Evolutionary conservation across 2,113 vertebrate genomes (phyloP).

Genomic region (Aspiorhynchus laticeps): DNA sequence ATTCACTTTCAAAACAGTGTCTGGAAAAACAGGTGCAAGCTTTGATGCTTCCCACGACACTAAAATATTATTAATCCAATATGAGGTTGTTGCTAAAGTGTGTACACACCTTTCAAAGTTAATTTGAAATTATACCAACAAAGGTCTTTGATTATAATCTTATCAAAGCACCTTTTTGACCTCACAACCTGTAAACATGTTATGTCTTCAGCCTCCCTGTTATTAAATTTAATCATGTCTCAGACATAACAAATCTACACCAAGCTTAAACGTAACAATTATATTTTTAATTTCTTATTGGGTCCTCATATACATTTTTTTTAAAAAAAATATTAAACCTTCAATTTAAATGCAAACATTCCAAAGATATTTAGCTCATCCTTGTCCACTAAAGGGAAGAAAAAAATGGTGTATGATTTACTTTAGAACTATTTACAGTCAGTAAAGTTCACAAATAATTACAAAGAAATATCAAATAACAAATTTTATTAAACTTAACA

Average conservation of each 20-base stretch:
- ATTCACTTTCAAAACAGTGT: constrained; percentile 29
- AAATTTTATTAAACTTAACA: too few species aligned
- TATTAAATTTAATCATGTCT: constrained; percentile 34
- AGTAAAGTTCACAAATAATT: too few species aligned
- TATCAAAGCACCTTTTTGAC: constrained; percentile 1
- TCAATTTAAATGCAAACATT: too few species aligned
- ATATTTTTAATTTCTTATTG: too few species aligned
- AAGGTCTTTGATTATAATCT: not conserved
- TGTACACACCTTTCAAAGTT: not conserved
- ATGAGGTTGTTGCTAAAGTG: not conserved
- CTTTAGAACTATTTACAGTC: too few species aligned
- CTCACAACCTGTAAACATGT: constrained; percentile 11
- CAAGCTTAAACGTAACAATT: not conserved
- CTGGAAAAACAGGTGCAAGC: constrained; percentile 45
- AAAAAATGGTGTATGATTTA: too few species aligned
- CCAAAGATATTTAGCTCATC: too few species aligned
- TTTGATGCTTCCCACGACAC: constrained; percentile 12
- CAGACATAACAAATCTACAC: constrained; percentile 11
- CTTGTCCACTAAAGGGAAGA: too few species aligned
- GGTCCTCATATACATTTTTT: too few species aligned
- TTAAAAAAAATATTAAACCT: too few species aligned
- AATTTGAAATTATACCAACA: constrained; percentile 16
- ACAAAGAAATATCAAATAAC: too few species aligned
- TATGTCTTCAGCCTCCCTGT: not conserved
- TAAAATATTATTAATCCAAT: not conserved